Percentiles rank a stretch among this genome's conserved stretches.
phyloP scores from a whole-genome alignment of 2,888 invertebrate genomes.

The Perizoma affinitatum region DNA sequence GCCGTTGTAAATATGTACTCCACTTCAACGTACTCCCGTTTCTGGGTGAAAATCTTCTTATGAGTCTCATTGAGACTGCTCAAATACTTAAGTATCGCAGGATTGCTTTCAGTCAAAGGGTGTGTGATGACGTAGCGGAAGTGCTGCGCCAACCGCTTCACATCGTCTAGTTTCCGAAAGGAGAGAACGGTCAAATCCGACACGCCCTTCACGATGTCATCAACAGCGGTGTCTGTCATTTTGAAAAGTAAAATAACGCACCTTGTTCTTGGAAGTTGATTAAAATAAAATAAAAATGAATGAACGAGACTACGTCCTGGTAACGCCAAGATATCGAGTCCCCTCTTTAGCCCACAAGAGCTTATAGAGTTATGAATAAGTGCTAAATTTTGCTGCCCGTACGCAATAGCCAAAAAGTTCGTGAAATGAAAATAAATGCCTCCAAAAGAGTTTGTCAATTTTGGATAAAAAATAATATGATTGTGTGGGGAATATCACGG shows the following conservation, averaged over 20 bases:
- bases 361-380: conserved; percentile 42
- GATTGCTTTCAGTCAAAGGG: conserved; percentile 60
- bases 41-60: conserved; percentile 62
- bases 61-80: conserved; percentile 64
- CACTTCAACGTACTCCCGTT: conserved; percentile 70
- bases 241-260: conserved; percentile 24
- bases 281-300: background rate
- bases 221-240: conserved; percentile 46
- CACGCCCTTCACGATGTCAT: conserved; percentile 54
- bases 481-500: conserved; percentile 67
- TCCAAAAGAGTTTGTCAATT: conserved; percentile 46
- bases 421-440: conserved; percentile 38
- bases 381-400: conserved; percentile 53
- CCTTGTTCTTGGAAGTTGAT: too few relatives aligned
- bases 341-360: conserved; percentile 38
- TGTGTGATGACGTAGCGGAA: conserved; percentile 67
- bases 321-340: conserved; percentile 49
- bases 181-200: conserved; percentile 67
- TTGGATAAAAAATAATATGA: conserved; percentile 56
- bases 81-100: conserved; percentile 59
- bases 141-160: conserved; percentile 68
- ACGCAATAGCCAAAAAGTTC: conserved; percentile 48
- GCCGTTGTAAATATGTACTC: conserved; percentile 79
- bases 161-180: conserved; percentile 70
- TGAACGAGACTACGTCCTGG: conserved; percentile 35